Evolutionary conservation across 2,797 vertebrate genomes (phyloP), one percentile per base, ranked within the genome.

Genomic region (Brachymystax lenok): DNA sequence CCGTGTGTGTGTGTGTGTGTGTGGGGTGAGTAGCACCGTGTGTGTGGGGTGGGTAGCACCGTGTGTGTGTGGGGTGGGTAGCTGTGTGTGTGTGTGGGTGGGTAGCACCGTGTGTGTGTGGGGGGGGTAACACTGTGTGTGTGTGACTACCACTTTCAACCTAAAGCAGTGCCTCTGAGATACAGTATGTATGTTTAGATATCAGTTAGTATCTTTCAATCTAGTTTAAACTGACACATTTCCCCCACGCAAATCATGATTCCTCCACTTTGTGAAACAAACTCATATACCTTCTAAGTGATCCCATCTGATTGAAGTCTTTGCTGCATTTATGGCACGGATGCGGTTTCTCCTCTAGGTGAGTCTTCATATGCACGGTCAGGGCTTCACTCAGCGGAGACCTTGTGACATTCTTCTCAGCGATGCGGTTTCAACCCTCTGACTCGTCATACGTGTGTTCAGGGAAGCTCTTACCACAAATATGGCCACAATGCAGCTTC

Each of bases 391-490:
- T 28, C 24, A 66, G 13, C 24, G 14, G 24, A 30, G 27, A 27
- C 24, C 27, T 30, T 28, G 63, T 21, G 27, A 30, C 27, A 30
- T 28, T 66, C 24, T 30, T 66, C 27, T 6, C 63, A 66, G 24
- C 1, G 1, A 16, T 10, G 16, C 1, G 2, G 14, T n/a, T 40
- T 69, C 66, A 30, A 7, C 27, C 66, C 27, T 17, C 5, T 40
- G 67, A 19, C 17, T 40, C 27, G 30, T 68, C 66, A 69, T 40
- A n/a, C 33, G 33, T 69, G 67, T 69, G 17, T 6, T 81, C 70
- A 84, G 64, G 70, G 72, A 74, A 84, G 3, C 50, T 72, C 69
- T 77, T 77, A 50, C 77, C 70, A 54, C 77, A 81, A 28, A 67
- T 30, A 50, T n/a, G 0, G 28, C 79, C 79, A 19, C 50, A 28